Evolutionary conservation across 2,888 invertebrate genomes (phyloP).

Genomic region (Byasa hedistus): DNA sequence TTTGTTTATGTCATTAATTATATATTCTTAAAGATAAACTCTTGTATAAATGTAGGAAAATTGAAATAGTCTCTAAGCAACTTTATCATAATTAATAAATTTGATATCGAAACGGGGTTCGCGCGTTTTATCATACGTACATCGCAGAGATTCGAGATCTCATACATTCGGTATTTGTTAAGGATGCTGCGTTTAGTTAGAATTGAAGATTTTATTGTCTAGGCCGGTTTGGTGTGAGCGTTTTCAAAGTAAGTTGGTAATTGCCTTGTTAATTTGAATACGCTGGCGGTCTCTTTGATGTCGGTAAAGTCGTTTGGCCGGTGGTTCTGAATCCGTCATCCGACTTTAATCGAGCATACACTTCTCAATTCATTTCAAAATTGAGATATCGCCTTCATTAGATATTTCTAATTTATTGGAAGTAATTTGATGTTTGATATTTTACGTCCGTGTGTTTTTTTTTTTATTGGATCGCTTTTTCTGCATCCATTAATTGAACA

Average conservation of each 20-base stretch:
- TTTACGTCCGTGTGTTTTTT: slow-evolving; percentile 45
- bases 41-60: slow-evolving; percentile 34
- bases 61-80: slow-evolving; percentile 19
- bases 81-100: slow-evolving; percentile 25
- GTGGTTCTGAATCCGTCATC: slow-evolving; percentile 63
- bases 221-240: slow-evolving; percentile 47
- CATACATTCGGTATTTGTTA: background rate
- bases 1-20: slow-evolving; percentile 75
- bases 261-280: slow-evolving; percentile 74
- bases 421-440: slow-evolving; percentile 43
- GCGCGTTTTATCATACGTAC: background rate
- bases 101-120: background rate
- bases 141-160: background rate
- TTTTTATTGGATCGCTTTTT: slow-evolving; percentile 52
- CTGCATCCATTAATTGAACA: slow-evolving; percentile 25
- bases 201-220: slow-evolving; percentile 56
- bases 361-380: slow-evolving; percentile 57
- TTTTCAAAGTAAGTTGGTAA: slow-evolving; percentile 66
- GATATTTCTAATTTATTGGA: slow-evolving; percentile 63
- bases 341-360: slow-evolving; percentile 47
- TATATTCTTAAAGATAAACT: slow-evolving; percentile 50
- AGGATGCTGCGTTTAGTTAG: slow-evolving; percentile 36
- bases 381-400: slow-evolving; percentile 62
- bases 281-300: slow-evolving; percentile 66
- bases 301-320: slow-evolving; percentile 59